Evolutionary conservation across 2,113 vertebrate genomes (phyloP).

Genomic region (Scolopax mira): DNA sequence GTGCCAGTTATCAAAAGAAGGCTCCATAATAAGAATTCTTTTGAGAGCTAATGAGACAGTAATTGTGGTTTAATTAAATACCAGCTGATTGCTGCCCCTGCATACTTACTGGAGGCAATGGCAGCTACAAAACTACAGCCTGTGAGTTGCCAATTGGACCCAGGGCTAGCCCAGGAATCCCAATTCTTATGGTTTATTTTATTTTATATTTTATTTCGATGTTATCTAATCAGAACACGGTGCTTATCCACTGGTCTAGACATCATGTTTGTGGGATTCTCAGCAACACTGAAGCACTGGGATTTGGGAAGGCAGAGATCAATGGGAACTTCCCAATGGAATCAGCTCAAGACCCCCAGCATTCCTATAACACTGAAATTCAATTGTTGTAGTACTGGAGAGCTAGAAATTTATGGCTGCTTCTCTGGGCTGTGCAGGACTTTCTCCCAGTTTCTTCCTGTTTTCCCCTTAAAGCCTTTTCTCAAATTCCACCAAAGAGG

Average conservation of each 20-base stretch:
- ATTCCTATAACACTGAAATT: background rate
- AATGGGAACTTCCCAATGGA: background rate
- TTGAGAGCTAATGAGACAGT: background rate
- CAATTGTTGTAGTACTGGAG: rapidly evolving
- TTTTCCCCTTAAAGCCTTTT: background rate
- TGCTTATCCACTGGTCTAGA: background rate
- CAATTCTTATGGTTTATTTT: background rate
- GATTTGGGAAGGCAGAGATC: background rate
- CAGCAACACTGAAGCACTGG: background rate
- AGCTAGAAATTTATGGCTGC: background rate
- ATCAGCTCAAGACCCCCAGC: background rate
- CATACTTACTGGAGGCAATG: background rate
- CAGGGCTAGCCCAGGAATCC: background rate
- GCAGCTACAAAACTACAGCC: background rate
- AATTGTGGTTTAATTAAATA: background rate
- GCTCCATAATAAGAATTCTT: background rate
- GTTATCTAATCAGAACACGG: background rate
- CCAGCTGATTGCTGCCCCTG: background rate
- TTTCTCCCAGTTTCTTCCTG: background rate
- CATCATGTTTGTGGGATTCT: background rate
- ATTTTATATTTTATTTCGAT: background rate
- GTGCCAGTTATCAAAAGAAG: background rate
- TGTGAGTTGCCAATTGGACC: background rate
- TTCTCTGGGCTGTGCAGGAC: background rate
- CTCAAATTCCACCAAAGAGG: background rate